phyloP scores from a whole-genome alignment of 2,888 invertebrate species.

The Cancer borealis region DNA sequence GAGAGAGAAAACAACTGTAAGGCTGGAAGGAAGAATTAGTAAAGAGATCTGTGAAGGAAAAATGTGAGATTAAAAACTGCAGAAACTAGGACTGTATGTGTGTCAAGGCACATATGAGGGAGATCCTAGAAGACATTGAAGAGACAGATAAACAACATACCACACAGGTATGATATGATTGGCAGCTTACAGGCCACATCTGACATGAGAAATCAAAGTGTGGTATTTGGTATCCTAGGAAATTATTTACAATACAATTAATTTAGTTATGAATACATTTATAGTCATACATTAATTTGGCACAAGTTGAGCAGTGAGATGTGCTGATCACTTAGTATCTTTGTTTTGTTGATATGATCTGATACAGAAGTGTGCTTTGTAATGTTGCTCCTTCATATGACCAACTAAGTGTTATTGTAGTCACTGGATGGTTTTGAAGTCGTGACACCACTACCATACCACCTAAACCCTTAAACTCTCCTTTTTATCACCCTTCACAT shows the following conservation, averaged over 20 bases:
- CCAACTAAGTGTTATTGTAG: neutral
- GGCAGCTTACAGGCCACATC: neutral
- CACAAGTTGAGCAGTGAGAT: neutral
- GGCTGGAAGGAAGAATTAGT: neutral
- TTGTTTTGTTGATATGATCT: neutral
- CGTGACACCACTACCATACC: neutral
- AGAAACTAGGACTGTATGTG: neutral
- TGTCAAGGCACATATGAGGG: neutral
- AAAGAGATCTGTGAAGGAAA: neutral
- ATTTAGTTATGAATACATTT: neutral
- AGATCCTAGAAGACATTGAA: neutral
- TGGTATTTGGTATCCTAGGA: neutral
- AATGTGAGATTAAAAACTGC: neutral
- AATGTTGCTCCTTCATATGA: neutral
- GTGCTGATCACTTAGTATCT: neutral
- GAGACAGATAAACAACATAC: neutral
- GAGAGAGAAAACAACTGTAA: neutral
- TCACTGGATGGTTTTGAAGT: neutral
- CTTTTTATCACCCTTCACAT: neutral
- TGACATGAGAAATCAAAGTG: neutral
- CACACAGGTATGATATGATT: neutral
- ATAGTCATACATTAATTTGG: neutral
- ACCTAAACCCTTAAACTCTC: neutral
- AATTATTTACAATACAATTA: neutral
- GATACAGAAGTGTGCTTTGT: neutral